Conservation (phyloP, 1,140 invertebrate species). For the Asbolus verrucosus region DNA sequence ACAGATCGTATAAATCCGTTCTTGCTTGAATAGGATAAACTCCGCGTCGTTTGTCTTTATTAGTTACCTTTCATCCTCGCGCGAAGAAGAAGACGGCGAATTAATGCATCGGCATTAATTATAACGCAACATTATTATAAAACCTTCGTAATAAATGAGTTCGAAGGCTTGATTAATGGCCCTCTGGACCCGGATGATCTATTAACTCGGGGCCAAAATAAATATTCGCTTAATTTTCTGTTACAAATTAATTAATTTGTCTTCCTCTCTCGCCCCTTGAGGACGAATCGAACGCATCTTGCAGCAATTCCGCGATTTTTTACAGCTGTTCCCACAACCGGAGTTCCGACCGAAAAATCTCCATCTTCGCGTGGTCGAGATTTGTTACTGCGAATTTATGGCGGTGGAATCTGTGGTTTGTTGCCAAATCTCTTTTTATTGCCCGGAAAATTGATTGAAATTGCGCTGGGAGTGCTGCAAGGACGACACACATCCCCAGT, state of each 20-base stretch:
- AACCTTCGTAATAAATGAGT: background rate
- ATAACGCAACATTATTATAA: background rate
- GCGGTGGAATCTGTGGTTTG: too few relatives aligned
- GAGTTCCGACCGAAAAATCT: too few relatives aligned
- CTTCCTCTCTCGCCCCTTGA: too few relatives aligned
- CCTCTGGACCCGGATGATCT: background rate
- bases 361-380: too few relatives aligned
- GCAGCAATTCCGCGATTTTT: too few relatives aligned
- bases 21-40: background rate
- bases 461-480: too few relatives aligned
- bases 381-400: too few relatives aligned
- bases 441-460: too few relatives aligned
- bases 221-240: conserved; percentile 5
- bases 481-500: too few relatives aligned
- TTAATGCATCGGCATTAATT: conserved; percentile 1
- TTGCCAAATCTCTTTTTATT: too few relatives aligned
- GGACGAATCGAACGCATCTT: too few relatives aligned
- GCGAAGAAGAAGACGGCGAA: background rate
- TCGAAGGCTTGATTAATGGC: background rate
- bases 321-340: too few relatives aligned
- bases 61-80: background rate
- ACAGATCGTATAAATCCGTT: background rate
- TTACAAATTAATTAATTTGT: conserved; percentile 6
- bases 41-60: background rate
- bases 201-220: background rate